Evolutionary conservation across 1,140 invertebrate genomes (phyloP).

Genomic region (Aporrectodea caliginosa): DNA sequence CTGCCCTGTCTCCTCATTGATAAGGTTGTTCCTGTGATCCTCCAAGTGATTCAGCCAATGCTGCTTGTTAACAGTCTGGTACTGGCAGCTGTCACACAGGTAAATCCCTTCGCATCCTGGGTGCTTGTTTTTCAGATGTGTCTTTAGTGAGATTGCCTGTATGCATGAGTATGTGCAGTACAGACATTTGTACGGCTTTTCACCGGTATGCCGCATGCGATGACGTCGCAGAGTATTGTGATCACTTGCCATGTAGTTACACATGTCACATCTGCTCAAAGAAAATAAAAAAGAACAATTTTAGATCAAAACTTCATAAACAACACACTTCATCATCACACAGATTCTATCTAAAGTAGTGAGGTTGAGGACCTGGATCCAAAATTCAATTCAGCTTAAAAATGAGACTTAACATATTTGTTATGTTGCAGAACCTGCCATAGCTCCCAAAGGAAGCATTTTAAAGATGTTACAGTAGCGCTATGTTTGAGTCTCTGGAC

Average conservation of each 20-base stretch:
- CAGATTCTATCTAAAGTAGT: no score
- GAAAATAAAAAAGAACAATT: conserved; percentile 20
- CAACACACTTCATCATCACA: no score
- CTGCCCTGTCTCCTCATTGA: background rate
- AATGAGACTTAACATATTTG: no score
- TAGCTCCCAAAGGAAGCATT: no score
- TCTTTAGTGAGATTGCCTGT: conserved; percentile 64
- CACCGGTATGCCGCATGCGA: conserved; percentile 91
- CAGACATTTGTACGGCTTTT: conserved; percentile 95
- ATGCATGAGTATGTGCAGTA: conserved; percentile 92
- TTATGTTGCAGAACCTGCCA: no score
- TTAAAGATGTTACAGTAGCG: no score
- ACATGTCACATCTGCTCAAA: conserved; percentile 50
- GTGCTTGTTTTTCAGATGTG: conserved; percentile 65
- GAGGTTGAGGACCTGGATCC: no score
- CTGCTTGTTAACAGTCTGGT: conserved; percentile 62
- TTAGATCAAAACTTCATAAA: no score
- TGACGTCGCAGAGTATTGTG: conserved; percentile 79
- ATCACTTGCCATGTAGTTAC: conserved; percentile 62
- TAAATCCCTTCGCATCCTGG: conserved; percentile 61
- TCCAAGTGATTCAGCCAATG: conserved; percentile 60
- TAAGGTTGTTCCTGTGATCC: conserved; percentile 58
- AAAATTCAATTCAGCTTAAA: no score
- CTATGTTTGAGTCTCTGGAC: no score
- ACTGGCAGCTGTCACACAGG: conserved; percentile 61